These are phyloP conservation scores for Ceyx melanurus DNA, from an alignment of 2,113 vertebrate genomes.

Conservation along the genomic window DNA sequence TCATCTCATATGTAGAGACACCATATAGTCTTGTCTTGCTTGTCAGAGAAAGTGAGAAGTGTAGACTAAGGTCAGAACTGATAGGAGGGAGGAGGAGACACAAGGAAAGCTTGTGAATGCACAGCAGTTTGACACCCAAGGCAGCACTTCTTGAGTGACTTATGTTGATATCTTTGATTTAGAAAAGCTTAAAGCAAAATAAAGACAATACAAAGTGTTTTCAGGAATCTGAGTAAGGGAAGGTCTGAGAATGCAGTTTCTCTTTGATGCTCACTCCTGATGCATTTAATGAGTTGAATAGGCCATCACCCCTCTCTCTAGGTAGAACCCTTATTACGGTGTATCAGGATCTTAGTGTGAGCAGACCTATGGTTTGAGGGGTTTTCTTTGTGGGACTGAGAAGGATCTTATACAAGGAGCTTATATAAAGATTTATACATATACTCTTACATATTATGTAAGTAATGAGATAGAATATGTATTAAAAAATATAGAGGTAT, in stretches of 20 bases:
- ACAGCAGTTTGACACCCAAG: background rate
- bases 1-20: background rate
- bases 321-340: background rate
- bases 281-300: background rate
- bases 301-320: background rate
- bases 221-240: background rate
- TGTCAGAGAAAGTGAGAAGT: background rate
- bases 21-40: background rate
- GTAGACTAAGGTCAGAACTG: background rate
- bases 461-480: background rate
- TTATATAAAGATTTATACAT: background rate
- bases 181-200: background rate
- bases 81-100: background rate
- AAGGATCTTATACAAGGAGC: background rate
- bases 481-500: background rate
- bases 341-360: background rate
- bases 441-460: fast-evolving
- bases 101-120: background rate
- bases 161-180: background rate
- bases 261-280: background rate
- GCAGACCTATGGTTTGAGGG: background rate
- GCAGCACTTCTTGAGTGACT: background rate
- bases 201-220: background rate
- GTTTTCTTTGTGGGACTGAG: background rate
- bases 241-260: background rate